A percentile compares a stretch with the other conserved stretches of the same genome.
phyloP scores from a whole-genome alignment of 2,888 invertebrate genomes.

The Metallyticus violacea region DNA sequence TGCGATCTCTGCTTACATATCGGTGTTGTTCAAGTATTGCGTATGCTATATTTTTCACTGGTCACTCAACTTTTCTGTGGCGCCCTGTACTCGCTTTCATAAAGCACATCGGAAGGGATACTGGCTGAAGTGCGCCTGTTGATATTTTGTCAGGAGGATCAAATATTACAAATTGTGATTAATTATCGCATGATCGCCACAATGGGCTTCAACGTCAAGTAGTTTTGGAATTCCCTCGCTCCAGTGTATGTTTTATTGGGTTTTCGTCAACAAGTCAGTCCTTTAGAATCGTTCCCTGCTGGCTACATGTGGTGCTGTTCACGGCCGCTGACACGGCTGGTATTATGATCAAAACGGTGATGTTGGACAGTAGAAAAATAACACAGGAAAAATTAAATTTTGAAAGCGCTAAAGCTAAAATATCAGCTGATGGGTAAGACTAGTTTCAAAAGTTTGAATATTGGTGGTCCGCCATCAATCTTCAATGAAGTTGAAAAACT shows the following conservation, averaged over 20 bases:
- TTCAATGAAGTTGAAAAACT: no score
- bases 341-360: no score
- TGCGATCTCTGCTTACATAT: no score
- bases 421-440: no score
- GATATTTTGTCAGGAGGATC: background rate
- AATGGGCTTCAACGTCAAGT: background rate
- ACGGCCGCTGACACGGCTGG: background rate
- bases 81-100: background rate
- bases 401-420: no score
- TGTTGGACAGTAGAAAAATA: no score
- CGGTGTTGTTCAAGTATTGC: no score
- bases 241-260: background rate
- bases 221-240: background rate
- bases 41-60: no score
- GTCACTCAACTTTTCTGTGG: background rate
- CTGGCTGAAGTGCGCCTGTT: background rate
- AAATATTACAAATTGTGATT: background rate
- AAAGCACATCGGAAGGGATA: background rate
- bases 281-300: background rate
- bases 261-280: background rate
- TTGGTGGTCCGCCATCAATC: no score
- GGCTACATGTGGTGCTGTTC: background rate
- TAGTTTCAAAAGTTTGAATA: no score
- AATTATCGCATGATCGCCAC: background rate
- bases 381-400: no score